Percentiles rank a stretch among this genome's conserved stretches.
These are phyloP conservation scores for Stenodera caucasica DNA, from an alignment of 2,888 invertebrate species.

Conservation along the genomic window DNA sequence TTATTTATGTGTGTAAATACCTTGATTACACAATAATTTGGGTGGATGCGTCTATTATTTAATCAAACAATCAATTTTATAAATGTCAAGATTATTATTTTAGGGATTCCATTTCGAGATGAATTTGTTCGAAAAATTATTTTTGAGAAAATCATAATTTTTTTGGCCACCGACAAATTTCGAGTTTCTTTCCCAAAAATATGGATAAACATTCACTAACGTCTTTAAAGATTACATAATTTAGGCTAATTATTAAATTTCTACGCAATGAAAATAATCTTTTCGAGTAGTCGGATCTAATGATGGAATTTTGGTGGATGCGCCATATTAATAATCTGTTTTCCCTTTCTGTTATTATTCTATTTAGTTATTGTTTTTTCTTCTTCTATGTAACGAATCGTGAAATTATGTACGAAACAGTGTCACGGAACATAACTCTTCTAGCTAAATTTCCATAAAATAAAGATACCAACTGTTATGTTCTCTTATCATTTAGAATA, in stretches of 20 bases:
- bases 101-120: too few relatives aligned
- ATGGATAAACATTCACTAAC: too few relatives aligned
- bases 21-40: not conserved
- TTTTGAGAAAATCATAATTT: too few relatives aligned
- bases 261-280: too few relatives aligned
- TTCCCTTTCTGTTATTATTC: not conserved
- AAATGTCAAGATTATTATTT: too few relatives aligned
- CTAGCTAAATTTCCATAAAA: not conserved
- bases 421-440: not conserved
- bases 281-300: too few relatives aligned
- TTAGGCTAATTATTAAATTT: too few relatives aligned
- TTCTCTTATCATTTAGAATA: not conserved
- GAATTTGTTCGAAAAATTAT: too few relatives aligned
- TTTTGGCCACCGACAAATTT: too few relatives aligned
- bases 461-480: not conserved
- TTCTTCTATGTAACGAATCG: too few relatives aligned
- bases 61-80: not conserved
- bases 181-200: too few relatives aligned
- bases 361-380: not conserved
- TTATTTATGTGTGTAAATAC: not conserved
- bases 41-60: not conserved
- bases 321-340: not conserved
- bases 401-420: not conserved
- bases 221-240: too few relatives aligned
- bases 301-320: not conserved